Conservation (phyloP, 2,113 vertebrate genomes). For the Tupaia tana region DNA sequence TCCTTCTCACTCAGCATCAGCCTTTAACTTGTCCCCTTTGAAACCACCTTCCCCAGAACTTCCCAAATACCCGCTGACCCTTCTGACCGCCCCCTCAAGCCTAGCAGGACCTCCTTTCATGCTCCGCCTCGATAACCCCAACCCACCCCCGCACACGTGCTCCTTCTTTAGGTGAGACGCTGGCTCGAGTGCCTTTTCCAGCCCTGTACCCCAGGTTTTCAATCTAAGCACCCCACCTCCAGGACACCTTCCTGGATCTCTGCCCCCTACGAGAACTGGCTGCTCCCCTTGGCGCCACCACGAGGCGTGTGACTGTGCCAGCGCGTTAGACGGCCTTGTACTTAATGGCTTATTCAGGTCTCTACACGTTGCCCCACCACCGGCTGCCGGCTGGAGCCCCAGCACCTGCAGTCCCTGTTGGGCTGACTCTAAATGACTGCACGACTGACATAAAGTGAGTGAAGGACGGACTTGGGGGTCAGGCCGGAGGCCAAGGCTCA, state of each 20-base stretch:
- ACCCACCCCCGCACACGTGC: not conserved
- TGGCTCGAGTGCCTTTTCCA: not conserved
- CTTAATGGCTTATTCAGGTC: not conserved
- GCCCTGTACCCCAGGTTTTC: not conserved
- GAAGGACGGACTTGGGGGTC: not conserved
- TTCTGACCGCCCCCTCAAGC: not conserved
- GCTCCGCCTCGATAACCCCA: not conserved
- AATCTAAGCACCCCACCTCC: not conserved
- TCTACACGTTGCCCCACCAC: not conserved
- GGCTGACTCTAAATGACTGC: not conserved
- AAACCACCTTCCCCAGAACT: not conserved
- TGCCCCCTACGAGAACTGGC: too few species aligned
- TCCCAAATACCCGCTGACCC: not conserved
- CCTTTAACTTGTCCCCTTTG: not conserved
- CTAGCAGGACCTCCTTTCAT: too few species aligned
- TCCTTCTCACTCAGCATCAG: not conserved
- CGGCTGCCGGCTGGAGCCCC: not conserved
- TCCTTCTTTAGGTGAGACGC: not conserved
- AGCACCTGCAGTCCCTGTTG: not conserved
- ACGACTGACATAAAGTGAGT: not conserved
- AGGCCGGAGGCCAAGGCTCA: not conserved
- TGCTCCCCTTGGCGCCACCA: not conserved
- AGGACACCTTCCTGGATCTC: not conserved
- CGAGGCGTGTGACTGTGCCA: not conserved
- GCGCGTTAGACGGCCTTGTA: not conserved